Evolutionary conservation across 2,113 vertebrate species (phyloP), one percentile per base, ranked within the genome.

Genomic region (Anguilla rostrata): DNA sequence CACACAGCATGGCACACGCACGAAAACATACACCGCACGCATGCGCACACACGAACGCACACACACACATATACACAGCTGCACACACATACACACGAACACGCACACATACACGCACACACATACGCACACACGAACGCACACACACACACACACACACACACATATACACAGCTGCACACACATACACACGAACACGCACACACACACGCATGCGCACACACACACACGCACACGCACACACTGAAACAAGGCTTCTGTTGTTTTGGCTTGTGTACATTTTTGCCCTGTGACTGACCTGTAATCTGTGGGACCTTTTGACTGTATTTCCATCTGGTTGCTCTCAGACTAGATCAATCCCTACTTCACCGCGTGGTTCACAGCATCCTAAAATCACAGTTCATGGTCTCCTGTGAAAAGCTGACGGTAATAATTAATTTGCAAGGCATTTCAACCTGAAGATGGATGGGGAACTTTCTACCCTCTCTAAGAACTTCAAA

Each of bases 11-110:
- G n/a, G n/a, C n/a, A n/a, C n/a, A n/a, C n/a, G n/a, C n/a, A n/a
- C n/a, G n/a, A n/a, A n/a, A n/a, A n/a, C n/a, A n/a, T n/a, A n/a
- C n/a, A n/a, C n/a, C n/a, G 34, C 34, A 34, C 34, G 34, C 34
- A 34, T 34, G 34, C 81, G 34, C 81, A 83, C 85, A 63, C 43
- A 60, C 71, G 22, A 82, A 87, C 63, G 75, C 39, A 49, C 34
- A 34, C 34, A 1, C 34, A 34, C 34, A 34, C 34, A 34, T 1
- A 34, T 1, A 34, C 0, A 34, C 34, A 34, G n/a, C n/a, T n/a
- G 34, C 34, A 34, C 34, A 34, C 34, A 34, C 34, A 1, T 1
- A 34, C 34, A 34, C 34, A 34, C 34, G 1, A 1, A 34, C 34
- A 34, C 1, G 34, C 34, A 34, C 34, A 34, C 34, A 34, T 1